A percentile compares a stretch with the other conserved stretches of the same genome.
Evolutionary conservation across 2,888 invertebrate species (phyloP).

Genomic region (Orthosia incerta): DNA sequence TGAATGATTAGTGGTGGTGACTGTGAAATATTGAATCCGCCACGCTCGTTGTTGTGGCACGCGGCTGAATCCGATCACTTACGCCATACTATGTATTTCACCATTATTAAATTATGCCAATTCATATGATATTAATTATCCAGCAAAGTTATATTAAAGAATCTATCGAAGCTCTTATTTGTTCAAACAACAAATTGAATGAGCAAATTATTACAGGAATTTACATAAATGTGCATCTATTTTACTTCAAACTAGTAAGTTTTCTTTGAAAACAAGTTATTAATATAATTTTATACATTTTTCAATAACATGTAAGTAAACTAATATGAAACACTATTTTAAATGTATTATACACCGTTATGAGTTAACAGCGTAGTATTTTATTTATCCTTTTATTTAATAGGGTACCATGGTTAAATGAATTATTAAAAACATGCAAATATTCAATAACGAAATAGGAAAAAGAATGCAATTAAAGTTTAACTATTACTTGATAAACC

Average conservation of each 20-base stretch:
- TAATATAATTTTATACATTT: neutral
- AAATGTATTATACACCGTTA: neutral
- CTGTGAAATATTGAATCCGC: slow-evolving; percentile 87
- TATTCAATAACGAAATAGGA: slow-evolving; percentile 19
- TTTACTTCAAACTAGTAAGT: neutral
- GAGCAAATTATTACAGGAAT: neutral
- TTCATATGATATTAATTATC: slow-evolving; percentile 47
- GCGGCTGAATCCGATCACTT: slow-evolving; percentile 79
- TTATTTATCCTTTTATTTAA: slow-evolving; percentile 26
- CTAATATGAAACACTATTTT: neutral
- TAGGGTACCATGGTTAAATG: slow-evolving; percentile 31
- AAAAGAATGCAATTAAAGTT: slow-evolving; percentile 19
- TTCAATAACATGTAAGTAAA: neutral
- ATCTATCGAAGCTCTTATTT: slow-evolving; percentile 10
- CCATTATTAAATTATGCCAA: slow-evolving; percentile 66
- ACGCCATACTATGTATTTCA: slow-evolving; percentile 68
- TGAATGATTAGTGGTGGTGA: slow-evolving; percentile 85
- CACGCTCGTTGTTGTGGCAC: slow-evolving; percentile 82
- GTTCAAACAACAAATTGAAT: neutral
- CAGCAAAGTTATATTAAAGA: slow-evolving; percentile 7
- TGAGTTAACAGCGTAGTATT: neutral
- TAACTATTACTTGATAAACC: slow-evolving; percentile 4
- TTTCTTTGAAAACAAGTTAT: neutral
- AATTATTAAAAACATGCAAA: slow-evolving; percentile 35
- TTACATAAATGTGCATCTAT: neutral